These are phyloP conservation scores for Anableps anableps DNA, from an alignment of 2,797 vertebrate genomes.

Conservation along the genomic window DNA sequence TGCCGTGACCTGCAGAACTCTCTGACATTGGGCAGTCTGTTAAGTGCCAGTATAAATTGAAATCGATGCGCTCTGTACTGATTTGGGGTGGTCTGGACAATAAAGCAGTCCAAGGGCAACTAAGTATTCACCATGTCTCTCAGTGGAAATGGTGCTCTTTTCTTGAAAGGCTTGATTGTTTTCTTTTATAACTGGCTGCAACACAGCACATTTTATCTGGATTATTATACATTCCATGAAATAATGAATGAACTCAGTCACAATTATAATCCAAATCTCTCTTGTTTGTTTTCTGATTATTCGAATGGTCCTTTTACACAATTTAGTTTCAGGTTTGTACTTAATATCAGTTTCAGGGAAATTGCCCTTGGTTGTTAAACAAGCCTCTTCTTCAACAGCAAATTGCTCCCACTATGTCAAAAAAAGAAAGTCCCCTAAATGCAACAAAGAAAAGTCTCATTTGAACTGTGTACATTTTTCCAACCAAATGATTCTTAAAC, in stretches of 20 bases:
- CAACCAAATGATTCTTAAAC: neutral
- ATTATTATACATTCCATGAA: neutral
- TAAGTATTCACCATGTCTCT: neutral
- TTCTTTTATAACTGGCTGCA: neutral
- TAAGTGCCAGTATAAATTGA: slow-evolving; percentile 2
- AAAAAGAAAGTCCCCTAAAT: neutral
- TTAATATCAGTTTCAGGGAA: neutral
- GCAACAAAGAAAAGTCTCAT: neutral
- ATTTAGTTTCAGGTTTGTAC: neutral
- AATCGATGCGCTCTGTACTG: neutral
- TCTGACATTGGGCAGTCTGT: neutral
- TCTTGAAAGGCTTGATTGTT: neutral
- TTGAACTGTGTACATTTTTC: neutral
- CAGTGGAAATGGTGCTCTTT: neutral
- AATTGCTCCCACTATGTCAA: neutral
- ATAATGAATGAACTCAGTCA: neutral
- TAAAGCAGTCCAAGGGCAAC: slow-evolving; percentile 1
- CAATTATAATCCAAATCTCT: neutral
- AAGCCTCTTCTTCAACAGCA: neutral
- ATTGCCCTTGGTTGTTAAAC: neutral
- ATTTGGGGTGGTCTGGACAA: neutral
- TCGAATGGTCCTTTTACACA: neutral
- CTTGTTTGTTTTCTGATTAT: neutral
- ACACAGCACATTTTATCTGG: neutral
- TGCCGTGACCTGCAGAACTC: neutral